Conservation (phyloP, 2,113 vertebrate genomes). For the Pavo muticus region DNA sequence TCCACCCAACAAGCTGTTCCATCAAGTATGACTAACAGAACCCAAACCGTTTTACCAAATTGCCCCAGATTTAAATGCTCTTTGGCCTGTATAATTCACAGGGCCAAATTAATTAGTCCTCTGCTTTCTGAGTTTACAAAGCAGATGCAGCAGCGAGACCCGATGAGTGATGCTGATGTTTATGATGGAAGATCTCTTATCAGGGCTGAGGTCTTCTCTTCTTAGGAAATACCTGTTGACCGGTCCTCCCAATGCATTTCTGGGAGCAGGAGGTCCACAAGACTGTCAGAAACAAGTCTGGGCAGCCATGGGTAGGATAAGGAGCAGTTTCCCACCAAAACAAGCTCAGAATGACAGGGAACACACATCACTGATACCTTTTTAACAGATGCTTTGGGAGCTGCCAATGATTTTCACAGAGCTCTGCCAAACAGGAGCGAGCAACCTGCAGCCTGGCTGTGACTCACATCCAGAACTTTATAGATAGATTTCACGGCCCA, state of each 20-base stretch:
- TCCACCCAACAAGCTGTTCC: neutral
- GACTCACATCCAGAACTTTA: neutral
- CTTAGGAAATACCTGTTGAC: neutral
- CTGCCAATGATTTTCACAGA: neutral
- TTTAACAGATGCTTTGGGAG: neutral
- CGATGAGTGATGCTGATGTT: neutral
- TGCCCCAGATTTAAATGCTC: neutral
- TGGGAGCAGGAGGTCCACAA: neutral
- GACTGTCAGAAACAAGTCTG: neutral
- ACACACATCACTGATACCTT: neutral
- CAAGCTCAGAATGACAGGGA: neutral
- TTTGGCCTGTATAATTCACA: neutral
- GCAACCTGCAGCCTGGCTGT: neutral
- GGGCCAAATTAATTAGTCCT: neutral
- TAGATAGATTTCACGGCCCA: neutral
- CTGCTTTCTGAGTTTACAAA: neutral
- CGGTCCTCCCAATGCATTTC: rapidly evolving
- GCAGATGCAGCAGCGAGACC: neutral
- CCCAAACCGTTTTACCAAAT: neutral
- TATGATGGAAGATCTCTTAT: neutral
- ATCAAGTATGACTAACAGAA: neutral
- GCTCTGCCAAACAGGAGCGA: neutral
- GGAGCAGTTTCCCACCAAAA: neutral
- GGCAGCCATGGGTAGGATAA: neutral
- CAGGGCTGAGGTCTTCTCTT: neutral